A percentile compares a stretch with the other conserved stretches of the same genome.
These are phyloP conservation scores for Melospiza melodia DNA, from an alignment of 2,113 vertebrate species.

Conservation along the genomic window DNA sequence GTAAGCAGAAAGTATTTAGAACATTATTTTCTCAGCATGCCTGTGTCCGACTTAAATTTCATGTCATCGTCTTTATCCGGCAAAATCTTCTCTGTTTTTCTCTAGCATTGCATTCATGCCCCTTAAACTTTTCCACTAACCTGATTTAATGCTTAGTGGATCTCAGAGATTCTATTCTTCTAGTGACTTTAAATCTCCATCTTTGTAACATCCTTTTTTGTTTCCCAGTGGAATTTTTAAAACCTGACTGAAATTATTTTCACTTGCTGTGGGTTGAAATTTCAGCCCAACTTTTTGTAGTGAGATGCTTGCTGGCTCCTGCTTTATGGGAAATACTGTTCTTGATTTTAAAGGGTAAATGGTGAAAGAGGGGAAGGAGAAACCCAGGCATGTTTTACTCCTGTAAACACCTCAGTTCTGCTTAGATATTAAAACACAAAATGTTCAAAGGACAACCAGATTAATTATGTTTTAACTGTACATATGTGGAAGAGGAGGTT, in stretches of 20 bases:
- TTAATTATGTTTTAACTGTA: not conserved
- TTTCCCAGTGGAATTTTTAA: not conserved
- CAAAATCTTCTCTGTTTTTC: slow-evolving; percentile 56
- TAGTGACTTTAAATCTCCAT: not conserved
- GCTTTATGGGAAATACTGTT: not conserved
- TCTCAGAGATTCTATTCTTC: not conserved
- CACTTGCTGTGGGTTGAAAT: not conserved
- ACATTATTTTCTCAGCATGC: slow-evolving; percentile 66
- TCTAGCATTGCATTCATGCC: slow-evolving; percentile 14
- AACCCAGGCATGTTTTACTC: not conserved
- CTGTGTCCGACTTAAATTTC: slow-evolving; percentile 58
- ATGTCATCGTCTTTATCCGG: slow-evolving; percentile 50
- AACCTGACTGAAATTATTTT: not conserved
- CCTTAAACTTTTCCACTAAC: slow-evolving; percentile 43
- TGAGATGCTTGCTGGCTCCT: not conserved
- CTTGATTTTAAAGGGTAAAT: not conserved
- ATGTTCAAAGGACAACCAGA: not conserved
- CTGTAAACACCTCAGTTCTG: not conserved
- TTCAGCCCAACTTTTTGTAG: not conserved
- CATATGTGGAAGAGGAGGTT: not conserved
- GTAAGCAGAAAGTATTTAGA: slow-evolving; percentile 67
- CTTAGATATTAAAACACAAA: not conserved
- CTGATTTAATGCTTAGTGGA: slow-evolving; percentile 11
- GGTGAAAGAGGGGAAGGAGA: not conserved
- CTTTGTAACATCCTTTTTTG: not conserved